Base-by-base conservation (phyloP, 30 jellyfish, hydroid and myxozoan species). In the Cassiopea xamachana region DNA sequence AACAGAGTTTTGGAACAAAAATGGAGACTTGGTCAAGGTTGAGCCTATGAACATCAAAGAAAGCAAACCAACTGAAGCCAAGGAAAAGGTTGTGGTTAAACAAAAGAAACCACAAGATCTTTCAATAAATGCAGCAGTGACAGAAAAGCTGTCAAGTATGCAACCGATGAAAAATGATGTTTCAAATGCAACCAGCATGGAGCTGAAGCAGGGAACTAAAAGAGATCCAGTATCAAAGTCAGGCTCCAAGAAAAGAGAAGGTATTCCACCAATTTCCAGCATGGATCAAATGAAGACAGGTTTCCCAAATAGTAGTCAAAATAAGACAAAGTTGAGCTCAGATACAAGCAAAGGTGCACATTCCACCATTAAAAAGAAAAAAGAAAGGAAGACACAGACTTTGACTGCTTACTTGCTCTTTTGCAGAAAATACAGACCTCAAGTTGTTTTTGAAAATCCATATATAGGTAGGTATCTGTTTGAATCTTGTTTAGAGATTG, bases 331-430 rank as follows among this genome's bases (percentile, higher is more conserved):
- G 70, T 7, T 10, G 13, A 75, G 12, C n/a, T 39, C 70, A 2
- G 2, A 17, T 75, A 10, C 51, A 73, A 47, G 7, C 14, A 73
- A 73, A 46, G 76, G 46, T 2, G 15, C 19, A 16, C 44, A 67
- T 60, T 17, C 48, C 61, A 74, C 70, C 69, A 46, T 13, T 44
- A 85, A 85, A 48, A 73, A 75, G 80, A 85, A 87, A 78, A 95
- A 95, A 68, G 98, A 95, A 82, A 86, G 94, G 76, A 95, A 95
- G 81, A 95, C 96, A 18, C 98, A 95, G 62, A 95, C 98, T 50
- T 72, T 95, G 91, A 95, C 98, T 1, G 98, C 98, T 9, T 95
- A 95, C 75, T 77, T 91, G 59, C 91, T 95, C 12, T 95, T 67
- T 73, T 95, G 98, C 87, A 87, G 98, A 73, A 91, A 91, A 82